These are phyloP conservation scores for Channallabes apus DNA, from an alignment of 2,797 vertebrate genomes.

Conservation along the genomic window DNA sequence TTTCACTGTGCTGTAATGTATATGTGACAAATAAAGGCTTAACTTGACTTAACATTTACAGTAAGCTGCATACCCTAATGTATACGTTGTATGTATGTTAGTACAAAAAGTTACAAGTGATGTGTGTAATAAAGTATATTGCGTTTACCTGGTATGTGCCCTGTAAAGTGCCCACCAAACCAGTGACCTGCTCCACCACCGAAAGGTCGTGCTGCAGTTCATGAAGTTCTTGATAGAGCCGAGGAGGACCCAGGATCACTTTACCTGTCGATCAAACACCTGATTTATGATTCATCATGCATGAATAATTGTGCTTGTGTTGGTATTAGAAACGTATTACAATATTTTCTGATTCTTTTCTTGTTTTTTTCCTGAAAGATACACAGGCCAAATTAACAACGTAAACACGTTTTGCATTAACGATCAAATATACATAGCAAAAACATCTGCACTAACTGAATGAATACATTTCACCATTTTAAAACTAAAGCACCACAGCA, in stretches of 20 bases:
- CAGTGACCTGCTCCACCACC: slow-evolving; percentile 91
- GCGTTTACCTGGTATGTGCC: slow-evolving; percentile 88
- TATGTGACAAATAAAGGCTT: too few relatives aligned
- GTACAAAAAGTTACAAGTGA: not conserved
- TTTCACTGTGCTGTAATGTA: too few relatives aligned
- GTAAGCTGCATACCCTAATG: not conserved
- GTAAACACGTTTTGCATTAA: not conserved
- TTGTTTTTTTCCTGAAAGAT: not conserved
- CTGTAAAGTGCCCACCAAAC: slow-evolving; percentile 89
- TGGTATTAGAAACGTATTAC: not conserved
- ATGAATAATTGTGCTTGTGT: not conserved
- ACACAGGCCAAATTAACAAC: not conserved
- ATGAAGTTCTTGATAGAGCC: slow-evolving; percentile 96
- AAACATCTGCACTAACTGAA: not conserved
- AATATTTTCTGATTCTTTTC: not conserved
- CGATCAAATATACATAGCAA: not conserved
- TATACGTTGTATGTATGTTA: not conserved
- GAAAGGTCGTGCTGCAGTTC: slow-evolving; percentile 92
- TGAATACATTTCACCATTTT: not conserved
- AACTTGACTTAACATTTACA: not conserved
- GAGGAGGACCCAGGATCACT: slow-evolving; percentile 86
- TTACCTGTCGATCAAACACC: slow-evolving; percentile 70
- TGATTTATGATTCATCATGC: not conserved
- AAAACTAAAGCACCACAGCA: not conserved
- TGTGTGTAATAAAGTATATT: not conserved